Conservation (phyloP, 1,140 invertebrate species). For the Drosophila albomicans region DNA sequence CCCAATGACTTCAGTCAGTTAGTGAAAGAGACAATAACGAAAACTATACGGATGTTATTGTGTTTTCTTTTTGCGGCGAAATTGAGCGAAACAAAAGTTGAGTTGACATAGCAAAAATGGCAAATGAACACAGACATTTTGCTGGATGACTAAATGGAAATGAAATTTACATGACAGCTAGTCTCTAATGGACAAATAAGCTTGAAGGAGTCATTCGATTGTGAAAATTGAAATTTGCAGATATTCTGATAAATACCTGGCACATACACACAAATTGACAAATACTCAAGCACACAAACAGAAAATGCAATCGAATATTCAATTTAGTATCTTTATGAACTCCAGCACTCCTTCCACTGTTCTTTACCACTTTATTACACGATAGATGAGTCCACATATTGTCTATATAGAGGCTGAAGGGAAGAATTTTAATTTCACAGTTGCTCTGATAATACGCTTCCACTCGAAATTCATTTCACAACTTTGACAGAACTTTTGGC, state of each 20-base stretch:
- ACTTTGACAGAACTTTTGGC: constrained; percentile 58
- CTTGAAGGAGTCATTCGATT: constrained; percentile 64
- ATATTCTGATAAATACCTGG: constrained; percentile 60
- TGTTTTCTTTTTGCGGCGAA: constrained; percentile 27
- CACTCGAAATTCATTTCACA: constrained; percentile 68
- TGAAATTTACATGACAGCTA: constrained; percentile 58
- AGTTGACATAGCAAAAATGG: constrained; percentile 24
- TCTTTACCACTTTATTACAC: constrained; percentile 18
- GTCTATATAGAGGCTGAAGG: constrained; percentile 6
- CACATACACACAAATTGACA: constrained; percentile 1
- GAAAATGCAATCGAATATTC: constrained; percentile 30
- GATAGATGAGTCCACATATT: not conserved
- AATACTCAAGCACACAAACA: not conserved
- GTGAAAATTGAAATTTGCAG: constrained; percentile 70
- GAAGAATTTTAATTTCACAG: constrained; percentile 76
- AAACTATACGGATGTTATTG: constrained; percentile 15
- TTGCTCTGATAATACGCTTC: constrained; percentile 67
- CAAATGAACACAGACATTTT: constrained; percentile 42
- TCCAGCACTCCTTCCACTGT: constrained; percentile 5
- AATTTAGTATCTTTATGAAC: constrained; percentile 28
- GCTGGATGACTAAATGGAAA: constrained; percentile 12
- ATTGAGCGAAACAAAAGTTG: constrained; percentile 41
- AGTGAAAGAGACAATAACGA: constrained; percentile 38
- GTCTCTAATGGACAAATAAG: constrained; percentile 66
- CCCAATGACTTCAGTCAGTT: constrained; percentile 43